Evolutionary conservation across 2,797 vertebrate genomes (phyloP).

Genomic region (Anguilla obscura): DNA sequence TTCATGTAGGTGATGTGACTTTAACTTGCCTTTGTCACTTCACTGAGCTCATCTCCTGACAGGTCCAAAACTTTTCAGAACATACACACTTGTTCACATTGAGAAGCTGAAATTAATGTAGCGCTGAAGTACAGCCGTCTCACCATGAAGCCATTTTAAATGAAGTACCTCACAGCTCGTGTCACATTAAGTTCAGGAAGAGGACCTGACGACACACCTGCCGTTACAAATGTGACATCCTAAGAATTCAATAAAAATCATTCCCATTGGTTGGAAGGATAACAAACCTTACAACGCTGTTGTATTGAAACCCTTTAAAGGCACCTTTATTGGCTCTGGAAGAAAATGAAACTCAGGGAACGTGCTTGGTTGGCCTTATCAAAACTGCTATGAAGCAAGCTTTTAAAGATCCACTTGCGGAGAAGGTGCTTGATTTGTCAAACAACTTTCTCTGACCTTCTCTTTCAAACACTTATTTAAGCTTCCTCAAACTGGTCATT

Average conservation of each 20-base stretch:
- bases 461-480: background rate
- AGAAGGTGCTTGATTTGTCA: background rate
- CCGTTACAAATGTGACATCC: background rate
- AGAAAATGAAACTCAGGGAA: background rate
- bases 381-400: background rate
- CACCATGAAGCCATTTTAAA: background rate
- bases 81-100: background rate
- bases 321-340: background rate
- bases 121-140: background rate
- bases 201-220: background rate
- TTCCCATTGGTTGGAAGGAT: background rate
- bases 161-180: background rate
- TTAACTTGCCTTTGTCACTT: background rate
- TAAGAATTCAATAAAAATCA: background rate
- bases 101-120: background rate
- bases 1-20: background rate
- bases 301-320: background rate
- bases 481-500: background rate
- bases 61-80: background rate
- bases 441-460: background rate
- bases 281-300: background rate
- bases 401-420: background rate
- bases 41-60: background rate
- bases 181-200: background rate
- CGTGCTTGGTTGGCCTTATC: background rate